phyloP scores from a whole-genome alignment of 2,113 vertebrate species.

The Mustelus asterias region DNA sequence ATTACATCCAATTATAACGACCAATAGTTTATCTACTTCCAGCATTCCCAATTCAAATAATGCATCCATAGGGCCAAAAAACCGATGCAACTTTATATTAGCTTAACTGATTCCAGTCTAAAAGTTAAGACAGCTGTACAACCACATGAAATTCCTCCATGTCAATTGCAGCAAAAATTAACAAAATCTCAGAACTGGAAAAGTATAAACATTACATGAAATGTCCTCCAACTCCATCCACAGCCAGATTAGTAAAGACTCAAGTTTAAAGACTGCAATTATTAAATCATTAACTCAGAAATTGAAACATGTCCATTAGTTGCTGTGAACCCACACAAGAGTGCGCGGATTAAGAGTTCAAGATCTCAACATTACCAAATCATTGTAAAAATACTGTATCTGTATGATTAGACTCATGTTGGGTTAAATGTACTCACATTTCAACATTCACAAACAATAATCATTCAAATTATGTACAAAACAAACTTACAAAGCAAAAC shows the following conservation, averaged over 20 bases:
- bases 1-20: too few species aligned
- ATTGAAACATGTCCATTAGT: not conserved
- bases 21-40: not conserved
- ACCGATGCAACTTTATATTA: not conserved
- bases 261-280: not conserved
- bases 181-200: not conserved
- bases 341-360: not conserved
- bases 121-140: not conserved
- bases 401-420: not conserved
- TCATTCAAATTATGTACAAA: not conserved
- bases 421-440: not conserved
- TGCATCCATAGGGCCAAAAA: not conserved
- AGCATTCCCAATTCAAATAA: not conserved
- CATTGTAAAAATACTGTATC: not conserved
- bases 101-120: not conserved
- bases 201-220: not conserved
- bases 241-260: not conserved
- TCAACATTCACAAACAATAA: not conserved
- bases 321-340: not conserved
- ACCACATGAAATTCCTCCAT: not conserved
- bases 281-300: not conserved
- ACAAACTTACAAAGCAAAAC: not conserved
- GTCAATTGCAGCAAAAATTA: not conserved
- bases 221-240: not conserved
- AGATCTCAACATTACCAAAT: not conserved